Percentiles rank a stretch among this genome's conserved stretches.
Conservation (phyloP, 2,888 invertebrate species). For the Barypeithes pellucidus region DNA sequence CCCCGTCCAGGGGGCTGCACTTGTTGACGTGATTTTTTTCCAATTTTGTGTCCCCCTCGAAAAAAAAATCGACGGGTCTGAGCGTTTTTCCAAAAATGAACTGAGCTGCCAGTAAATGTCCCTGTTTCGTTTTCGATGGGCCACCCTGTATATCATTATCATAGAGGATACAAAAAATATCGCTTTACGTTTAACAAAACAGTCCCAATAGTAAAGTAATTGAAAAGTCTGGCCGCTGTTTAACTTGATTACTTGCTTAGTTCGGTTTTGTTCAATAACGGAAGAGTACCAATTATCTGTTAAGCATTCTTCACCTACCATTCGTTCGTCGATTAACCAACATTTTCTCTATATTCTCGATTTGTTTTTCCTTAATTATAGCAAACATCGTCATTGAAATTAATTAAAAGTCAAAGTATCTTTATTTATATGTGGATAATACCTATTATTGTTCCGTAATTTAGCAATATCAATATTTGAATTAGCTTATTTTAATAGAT, state of each 20-base stretch:
- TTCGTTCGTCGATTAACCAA: neutral
- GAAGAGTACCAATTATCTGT: conserved; percentile 2
- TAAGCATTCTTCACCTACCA: conserved; percentile 5
- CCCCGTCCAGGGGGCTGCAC: too few relatives aligned
- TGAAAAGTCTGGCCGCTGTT: neutral
- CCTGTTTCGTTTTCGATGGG: too few relatives aligned
- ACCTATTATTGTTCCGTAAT: too few relatives aligned
- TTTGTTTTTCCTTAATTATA: neutral
- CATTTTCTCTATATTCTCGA: neutral
- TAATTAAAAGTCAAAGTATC: neutral
- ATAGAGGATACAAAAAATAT: too few relatives aligned
- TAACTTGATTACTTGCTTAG: conserved; percentile 4
- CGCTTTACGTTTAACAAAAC: neutral
- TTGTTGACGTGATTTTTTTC: too few relatives aligned
- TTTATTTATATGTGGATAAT: too few relatives aligned
- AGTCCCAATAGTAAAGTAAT: neutral
- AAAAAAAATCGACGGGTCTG: too few relatives aligned
- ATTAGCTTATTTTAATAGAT: too few relatives aligned
- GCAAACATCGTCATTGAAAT: neutral
- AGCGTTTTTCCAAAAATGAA: too few relatives aligned
- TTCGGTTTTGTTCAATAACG: neutral
- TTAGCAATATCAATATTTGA: neutral
- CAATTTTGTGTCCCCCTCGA: too few relatives aligned
- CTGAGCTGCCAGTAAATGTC: too few relatives aligned
- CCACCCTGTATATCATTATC: too few relatives aligned